phyloP scores from a whole-genome alignment of 2,113 vertebrate genomes.

The Xenopus borealis region DNA sequence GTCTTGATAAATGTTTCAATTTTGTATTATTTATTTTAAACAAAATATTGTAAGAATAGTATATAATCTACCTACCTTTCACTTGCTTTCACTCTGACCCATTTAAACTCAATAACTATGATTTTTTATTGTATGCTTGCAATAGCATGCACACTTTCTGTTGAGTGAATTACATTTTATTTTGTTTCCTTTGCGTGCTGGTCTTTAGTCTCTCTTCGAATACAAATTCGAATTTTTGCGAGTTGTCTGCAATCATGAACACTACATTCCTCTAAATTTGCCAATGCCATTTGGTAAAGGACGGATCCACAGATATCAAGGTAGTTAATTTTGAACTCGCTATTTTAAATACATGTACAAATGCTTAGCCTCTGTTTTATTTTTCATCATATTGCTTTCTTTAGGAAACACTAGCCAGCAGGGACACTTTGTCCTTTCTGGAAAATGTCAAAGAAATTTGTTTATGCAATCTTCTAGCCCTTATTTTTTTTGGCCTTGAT shows the following conservation, averaged over 20 bases:
- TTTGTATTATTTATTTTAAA: too few relatives aligned
- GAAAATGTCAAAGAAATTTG: background rate
- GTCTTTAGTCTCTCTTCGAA: slow-evolving; percentile 86
- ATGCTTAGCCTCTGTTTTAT: background rate
- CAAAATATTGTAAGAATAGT: too few relatives aligned
- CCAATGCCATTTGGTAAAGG: slow-evolving; percentile 98
- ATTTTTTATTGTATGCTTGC: too few relatives aligned
- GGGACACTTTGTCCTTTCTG: background rate
- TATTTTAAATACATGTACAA: background rate
- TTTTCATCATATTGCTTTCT: background rate
- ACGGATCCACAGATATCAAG: slow-evolving; percentile 93
- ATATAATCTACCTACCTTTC: too few relatives aligned
- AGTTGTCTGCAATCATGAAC: slow-evolving; percentile 93
- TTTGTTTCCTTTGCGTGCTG: too few relatives aligned
- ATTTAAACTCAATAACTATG: too few relatives aligned
- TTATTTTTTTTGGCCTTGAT: too few relatives aligned
- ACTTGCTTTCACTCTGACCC: too few relatives aligned
- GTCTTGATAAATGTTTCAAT: too few relatives aligned
- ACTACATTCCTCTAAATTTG: slow-evolving; percentile 93
- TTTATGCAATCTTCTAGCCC: too few relatives aligned
- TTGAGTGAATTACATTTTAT: too few relatives aligned
- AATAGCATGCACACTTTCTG: too few relatives aligned
- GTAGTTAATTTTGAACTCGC: slow-evolving; percentile 59
- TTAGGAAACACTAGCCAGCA: background rate
- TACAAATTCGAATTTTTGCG: slow-evolving; percentile 98